Percentiles rank a stretch among this genome's conserved stretches.
Conservation (phyloP, 2,797 vertebrate species). For the Choloepus didactylus region DNA sequence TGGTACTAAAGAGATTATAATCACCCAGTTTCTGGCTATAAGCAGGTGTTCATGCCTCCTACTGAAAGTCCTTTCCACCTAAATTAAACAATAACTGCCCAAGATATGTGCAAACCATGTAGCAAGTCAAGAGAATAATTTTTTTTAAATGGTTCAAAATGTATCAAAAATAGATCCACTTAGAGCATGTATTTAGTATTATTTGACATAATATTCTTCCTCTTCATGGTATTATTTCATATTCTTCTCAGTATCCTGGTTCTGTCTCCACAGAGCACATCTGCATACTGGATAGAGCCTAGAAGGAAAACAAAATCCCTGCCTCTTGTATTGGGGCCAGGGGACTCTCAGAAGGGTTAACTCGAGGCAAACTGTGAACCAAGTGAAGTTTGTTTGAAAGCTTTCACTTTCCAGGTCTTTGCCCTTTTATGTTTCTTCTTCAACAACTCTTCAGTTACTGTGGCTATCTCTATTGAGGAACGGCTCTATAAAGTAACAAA, state of each 20-base stretch:
- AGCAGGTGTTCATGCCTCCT: background rate
- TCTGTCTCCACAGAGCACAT: background rate
- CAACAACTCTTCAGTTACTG: background rate
- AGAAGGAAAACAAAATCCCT: background rate
- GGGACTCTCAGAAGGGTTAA: background rate
- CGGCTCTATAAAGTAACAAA: background rate
- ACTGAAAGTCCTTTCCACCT: background rate
- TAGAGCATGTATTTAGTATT: background rate
- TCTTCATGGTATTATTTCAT: background rate
- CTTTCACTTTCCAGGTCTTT: background rate
- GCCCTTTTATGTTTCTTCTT: background rate
- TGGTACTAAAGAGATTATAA: background rate
- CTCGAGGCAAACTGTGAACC: background rate
- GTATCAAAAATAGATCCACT: conserved; percentile 9
- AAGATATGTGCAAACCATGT: background rate
- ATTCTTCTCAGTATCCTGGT: background rate
- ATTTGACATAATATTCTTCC: background rate
- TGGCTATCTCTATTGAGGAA: background rate
- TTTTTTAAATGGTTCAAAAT: conserved; percentile 37
- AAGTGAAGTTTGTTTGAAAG: background rate
- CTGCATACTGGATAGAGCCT: background rate
- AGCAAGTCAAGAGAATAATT: background rate
- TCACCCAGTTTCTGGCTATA: background rate
- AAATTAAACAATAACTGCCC: background rate
- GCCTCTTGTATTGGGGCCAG: background rate